Base-by-base conservation (phyloP, 2,888 invertebrate species). In the Molanna angustata region DNA sequence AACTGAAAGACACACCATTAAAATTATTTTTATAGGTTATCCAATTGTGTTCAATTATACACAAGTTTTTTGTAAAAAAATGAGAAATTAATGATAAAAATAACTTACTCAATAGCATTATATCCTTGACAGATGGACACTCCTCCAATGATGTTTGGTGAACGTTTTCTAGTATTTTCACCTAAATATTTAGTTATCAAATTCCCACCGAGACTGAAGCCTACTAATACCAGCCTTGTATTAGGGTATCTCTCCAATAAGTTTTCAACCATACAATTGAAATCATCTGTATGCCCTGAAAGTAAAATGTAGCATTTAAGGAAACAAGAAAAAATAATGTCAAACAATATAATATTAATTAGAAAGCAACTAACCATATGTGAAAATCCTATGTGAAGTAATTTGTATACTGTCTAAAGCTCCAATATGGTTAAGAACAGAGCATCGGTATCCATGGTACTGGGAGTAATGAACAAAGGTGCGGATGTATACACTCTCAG, bases 41-140 rank as follows among this genome's bases (percentile, higher is more conserved):
- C n/a, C n/a, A n/a, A n/a, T n/a, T n/a, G n/a, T n/a, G n/a, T n/a
- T n/a, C n/a, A n/a, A n/a, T n/a, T n/a, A n/a, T n/a, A n/a, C n/a
- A n/a, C n/a, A n/a, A n/a, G n/a, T n/a, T n/a, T n/a, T n/a, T n/a
- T n/a, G n/a, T n/a, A n/a, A n/a, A n/a, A n/a, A n/a, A n/a, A n/a
- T n/a, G n/a, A n/a, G n/a, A n/a, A n/a, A n/a, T n/a, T n/a, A 9
- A 37, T 6, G 18, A 37, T n/a, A 37, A 17, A 13, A 7, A n/a
- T 35, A 14, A 83, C 88, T 83, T 75, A 94, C 93, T 87, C 86
- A 56, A 88, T 84, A 37, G 93, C 93, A 70, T 92, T 90, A 70
- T 95, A 96, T 64, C 95, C 95, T 73, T 95, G 95, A 68, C 95
- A 94, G 65, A 95, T 88, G 22, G 94, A 94, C 63, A 96, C 85